Evolutionary conservation across 2,113 vertebrate species (phyloP), one percentile per base, ranked within the genome.

Genomic region (Datnioides undecimradiatus): DNA sequence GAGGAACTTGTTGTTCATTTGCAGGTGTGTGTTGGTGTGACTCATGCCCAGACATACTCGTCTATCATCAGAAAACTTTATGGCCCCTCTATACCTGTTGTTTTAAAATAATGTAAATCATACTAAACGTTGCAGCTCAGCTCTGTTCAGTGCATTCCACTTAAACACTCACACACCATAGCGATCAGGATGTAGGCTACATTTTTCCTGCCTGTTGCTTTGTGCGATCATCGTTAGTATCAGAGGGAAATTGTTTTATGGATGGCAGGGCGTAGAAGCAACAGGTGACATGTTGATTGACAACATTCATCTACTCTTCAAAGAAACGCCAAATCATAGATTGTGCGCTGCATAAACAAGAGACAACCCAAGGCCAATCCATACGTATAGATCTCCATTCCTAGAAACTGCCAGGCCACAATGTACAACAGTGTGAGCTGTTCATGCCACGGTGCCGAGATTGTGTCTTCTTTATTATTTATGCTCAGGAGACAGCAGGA

Each of bases 381-480:
- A 88, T 73, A 83, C 59, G 54, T 80, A 77, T 70, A 49, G 67
- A 68, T 80, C 59, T 64, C 34, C 8, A 51, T 70, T 74, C 84
- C 48, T 60, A 76, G 79, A 80, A 87, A 74, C 29, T 13, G 52
- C 34, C 57, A 55, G 46, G 54, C 38, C 40, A n/a, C 64, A 58
- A 51, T 27, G 48, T 54, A 73, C 48, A 51, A 31, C 41, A 46
- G 33, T 33, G 58, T 57, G 46, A 65, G 33, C 71, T 29, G 19
- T 63, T 65, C 41, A 9, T n/a, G 46, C 78, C 55, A 23, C 17
- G 2, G 66, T 1, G 63, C 86, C 34, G 74, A 91, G 90, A 93
- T 92, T 91, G 84, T 85, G 76, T 92, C 91, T 85, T 88, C 83
- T 95, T 90, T 88, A 94, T 94, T 93, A 93, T 93, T 94, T 93